A percentile compares a stretch with the other conserved stretches of the same genome.
These are phyloP conservation scores for Omphaloscelis lunosa DNA, from an alignment of 2,888 invertebrate species.

Conservation along the genomic window DNA sequence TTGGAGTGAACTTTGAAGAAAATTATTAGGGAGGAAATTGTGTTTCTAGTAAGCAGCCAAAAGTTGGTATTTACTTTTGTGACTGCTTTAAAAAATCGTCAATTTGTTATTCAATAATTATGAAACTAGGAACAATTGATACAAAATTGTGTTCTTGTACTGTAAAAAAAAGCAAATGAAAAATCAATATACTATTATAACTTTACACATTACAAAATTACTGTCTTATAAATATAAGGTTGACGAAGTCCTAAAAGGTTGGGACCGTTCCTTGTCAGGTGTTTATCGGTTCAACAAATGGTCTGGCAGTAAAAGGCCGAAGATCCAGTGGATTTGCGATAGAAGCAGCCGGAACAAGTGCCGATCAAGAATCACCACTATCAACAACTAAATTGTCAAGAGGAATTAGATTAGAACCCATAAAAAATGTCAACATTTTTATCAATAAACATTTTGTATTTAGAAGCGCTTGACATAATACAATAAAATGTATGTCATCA, in stretches of 20 bases:
- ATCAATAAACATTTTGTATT: neutral
- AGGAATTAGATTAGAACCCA: neutral
- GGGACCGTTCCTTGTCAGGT: constrained; percentile 57
- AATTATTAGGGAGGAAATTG: neutral
- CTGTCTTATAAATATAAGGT: constrained; percentile 12
- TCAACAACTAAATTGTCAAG: constrained; percentile 18
- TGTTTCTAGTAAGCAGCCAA: neutral
- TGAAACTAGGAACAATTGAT: neutral
- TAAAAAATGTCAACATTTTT: neutral
- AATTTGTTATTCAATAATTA: neutral
- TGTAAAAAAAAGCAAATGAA: neutral
- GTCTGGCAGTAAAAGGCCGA: constrained; percentile 50
- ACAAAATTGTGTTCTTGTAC: neutral
- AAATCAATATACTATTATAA: neutral
- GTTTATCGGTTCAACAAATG: constrained; percentile 49
- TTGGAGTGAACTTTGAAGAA: neutral
- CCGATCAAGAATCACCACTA: constrained; percentile 35
- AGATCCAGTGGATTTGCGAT: constrained; percentile 65
- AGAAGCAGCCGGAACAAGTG: neutral
- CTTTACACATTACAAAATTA: too few species aligned
- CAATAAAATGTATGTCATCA: too few species aligned
- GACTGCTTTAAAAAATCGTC: neutral
- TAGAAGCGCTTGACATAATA: neutral
- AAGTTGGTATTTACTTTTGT: neutral
- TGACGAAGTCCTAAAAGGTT: constrained; percentile 12